A percentile compares a stretch with the other conserved stretches of the same genome.
These are phyloP conservation scores for Archocentrus centrarchus DNA, from an alignment of 2,113 vertebrate genomes.

Conservation along the genomic window DNA sequence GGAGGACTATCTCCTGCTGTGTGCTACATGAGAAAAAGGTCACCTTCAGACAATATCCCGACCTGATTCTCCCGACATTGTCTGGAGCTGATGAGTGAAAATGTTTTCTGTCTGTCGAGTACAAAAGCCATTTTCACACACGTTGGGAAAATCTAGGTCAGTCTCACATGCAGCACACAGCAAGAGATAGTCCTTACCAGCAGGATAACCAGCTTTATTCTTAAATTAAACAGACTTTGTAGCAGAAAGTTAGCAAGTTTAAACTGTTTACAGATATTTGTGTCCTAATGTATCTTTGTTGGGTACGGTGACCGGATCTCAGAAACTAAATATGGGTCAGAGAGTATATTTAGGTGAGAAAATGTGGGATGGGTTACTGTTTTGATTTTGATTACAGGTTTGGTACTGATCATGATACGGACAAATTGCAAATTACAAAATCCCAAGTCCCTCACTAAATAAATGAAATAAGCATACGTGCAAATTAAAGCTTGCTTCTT, in stretches of 20 bases:
- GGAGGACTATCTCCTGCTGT: not conserved
- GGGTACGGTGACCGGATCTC: not conserved
- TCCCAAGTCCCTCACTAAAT: not conserved
- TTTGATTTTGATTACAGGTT: not conserved
- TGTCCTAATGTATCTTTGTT: not conserved
- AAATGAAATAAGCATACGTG: not conserved
- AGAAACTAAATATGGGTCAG: not conserved
- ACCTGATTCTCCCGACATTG: not conserved
- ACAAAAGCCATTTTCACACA: slow-evolving; percentile 6
- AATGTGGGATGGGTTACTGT: not conserved
- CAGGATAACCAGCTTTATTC: not conserved
- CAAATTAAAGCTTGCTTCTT: not conserved
- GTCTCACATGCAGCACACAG: not conserved
- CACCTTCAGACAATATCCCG: not conserved
- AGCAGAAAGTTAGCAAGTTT: not conserved
- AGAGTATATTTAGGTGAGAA: not conserved
- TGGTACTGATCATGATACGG: not conserved
- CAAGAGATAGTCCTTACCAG: not conserved
- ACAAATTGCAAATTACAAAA: not conserved
- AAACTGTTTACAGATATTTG: not conserved
- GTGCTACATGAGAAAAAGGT: not conserved
- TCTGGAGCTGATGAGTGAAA: slow-evolving; percentile 5
- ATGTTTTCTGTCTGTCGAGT: not conserved
- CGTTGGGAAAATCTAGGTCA: slow-evolving; percentile 15
- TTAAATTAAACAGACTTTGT: not conserved